Conservation (phyloP, 2,888 invertebrate species). For the Tiphia femorata region DNA sequence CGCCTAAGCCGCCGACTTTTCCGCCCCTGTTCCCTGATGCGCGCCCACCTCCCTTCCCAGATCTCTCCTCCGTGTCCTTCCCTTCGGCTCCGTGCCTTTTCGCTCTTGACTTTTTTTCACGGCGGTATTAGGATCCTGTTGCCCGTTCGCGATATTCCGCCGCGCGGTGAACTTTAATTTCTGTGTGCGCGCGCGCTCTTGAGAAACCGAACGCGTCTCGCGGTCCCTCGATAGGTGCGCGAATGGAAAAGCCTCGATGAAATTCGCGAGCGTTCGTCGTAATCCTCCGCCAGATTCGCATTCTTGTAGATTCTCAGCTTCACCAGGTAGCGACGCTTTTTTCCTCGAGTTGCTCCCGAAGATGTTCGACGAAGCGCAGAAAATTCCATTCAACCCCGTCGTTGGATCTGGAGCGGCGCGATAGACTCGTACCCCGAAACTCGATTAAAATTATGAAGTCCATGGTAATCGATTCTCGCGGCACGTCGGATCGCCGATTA, state of each 20-base stretch:
- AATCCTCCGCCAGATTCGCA: too few relatives aligned
- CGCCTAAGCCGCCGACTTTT: slow-evolving; percentile 66
- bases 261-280: not conserved
- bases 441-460: too few relatives aligned
- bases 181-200: not conserved
- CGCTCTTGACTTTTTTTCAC: not conserved
- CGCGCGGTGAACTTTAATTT: not conserved
- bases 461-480: not conserved
- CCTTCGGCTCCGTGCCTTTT: not conserved
- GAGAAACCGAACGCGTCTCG: too few relatives aligned
- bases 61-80: slow-evolving; percentile 13
- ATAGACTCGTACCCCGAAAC: too few relatives aligned
- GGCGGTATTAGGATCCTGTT: not conserved
- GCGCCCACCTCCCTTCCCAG: slow-evolving; percentile 14
- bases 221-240: not conserved
- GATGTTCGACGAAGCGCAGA: too few relatives aligned
- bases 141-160: not conserved
- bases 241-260: not conserved
- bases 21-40: slow-evolving; percentile 47
- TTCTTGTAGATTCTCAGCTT: too few relatives aligned
- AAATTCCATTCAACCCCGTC: too few relatives aligned
- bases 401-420: too few relatives aligned
- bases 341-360: too few relatives aligned
- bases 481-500: not conserved
- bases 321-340: too few relatives aligned